Evolutionary conservation across 2,797 vertebrate genomes (phyloP).

Genomic region (Hypotaenidia philippensis): DNA sequence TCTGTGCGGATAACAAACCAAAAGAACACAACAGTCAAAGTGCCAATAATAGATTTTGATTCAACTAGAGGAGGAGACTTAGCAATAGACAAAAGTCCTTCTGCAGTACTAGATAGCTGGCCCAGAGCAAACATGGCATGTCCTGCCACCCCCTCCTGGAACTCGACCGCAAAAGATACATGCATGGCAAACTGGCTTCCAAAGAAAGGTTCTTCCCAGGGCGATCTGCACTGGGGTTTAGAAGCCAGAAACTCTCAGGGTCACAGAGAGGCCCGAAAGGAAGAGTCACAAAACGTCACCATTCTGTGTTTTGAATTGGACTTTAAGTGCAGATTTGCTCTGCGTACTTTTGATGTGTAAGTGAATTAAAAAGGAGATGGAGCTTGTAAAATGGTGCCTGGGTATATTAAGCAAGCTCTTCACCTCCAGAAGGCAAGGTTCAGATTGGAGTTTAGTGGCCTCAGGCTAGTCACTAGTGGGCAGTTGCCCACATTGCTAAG

Average conservation of each 20-base stretch:
- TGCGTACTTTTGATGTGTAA: background rate
- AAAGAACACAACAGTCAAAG: background rate
- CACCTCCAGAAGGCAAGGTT: conserved; percentile 65
- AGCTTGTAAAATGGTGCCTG: conserved; percentile 24
- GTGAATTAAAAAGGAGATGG: background rate
- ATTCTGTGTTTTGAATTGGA: background rate
- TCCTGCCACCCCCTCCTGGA: background rate
- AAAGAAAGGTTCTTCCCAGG: background rate
- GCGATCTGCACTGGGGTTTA: background rate
- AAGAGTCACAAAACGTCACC: background rate
- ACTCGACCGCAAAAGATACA: accelerated
- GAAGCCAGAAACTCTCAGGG: background rate
- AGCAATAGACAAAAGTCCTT: background rate
- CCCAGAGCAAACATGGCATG: background rate
- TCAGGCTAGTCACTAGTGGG: background rate
- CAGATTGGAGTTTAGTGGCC: conserved; percentile 11
- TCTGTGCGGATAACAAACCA: background rate
- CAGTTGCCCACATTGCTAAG: conserved; percentile 30
- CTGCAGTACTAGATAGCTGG: background rate
- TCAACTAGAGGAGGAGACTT: background rate
- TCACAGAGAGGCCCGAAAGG: background rate
- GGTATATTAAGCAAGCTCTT: conserved; percentile 32
- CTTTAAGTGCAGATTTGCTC: conserved; percentile 1
- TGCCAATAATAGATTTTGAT: background rate
- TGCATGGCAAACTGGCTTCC: background rate